Percentiles rank a stretch among this genome's conserved stretches.
Evolutionary conservation across 1,140 invertebrate species (phyloP).

Genomic region (Notospermus geniculatus): DNA sequence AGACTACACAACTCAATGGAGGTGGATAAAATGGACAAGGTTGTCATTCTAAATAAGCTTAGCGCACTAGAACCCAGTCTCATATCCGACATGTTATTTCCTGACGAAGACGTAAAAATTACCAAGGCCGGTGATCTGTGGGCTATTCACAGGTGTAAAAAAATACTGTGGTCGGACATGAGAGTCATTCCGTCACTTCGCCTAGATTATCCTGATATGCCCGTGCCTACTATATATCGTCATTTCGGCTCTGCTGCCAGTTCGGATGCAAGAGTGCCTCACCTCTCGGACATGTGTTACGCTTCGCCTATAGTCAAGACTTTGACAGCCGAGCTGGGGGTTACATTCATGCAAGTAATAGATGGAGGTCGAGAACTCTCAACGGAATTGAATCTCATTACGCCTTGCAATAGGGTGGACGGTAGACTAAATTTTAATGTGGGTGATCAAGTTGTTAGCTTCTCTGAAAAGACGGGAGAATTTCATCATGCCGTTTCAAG

Average conservation of each 20-base stretch:
- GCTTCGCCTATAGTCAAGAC: neutral
- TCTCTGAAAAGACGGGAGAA: neutral
- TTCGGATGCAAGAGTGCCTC: neutral
- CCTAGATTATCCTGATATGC: conserved; percentile 6
- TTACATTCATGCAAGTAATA: neutral
- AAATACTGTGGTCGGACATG: conserved; percentile 2
- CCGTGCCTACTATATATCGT: neutral
- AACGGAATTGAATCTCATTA: neutral
- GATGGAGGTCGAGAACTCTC: neutral
- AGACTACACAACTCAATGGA: neutral
- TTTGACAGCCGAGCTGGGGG: neutral
- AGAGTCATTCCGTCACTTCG: neutral
- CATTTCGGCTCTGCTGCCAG: neutral
- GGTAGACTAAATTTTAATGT: conserved; percentile 3
- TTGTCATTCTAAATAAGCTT: neutral
- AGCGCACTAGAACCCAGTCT: neutral
- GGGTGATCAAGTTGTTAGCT: neutral
- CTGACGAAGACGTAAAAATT: neutral
- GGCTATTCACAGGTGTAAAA: neutral
- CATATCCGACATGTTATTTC: neutral
- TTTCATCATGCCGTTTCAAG: neutral
- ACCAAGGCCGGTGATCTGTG: conserved; percentile 1
- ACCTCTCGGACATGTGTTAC: conserved; percentile 3
- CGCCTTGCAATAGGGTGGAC: neutral
- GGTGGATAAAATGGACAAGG: neutral